phyloP scores from a whole-genome alignment of 2,113 vertebrate genomes.

The Benitochromis conjunctus region DNA sequence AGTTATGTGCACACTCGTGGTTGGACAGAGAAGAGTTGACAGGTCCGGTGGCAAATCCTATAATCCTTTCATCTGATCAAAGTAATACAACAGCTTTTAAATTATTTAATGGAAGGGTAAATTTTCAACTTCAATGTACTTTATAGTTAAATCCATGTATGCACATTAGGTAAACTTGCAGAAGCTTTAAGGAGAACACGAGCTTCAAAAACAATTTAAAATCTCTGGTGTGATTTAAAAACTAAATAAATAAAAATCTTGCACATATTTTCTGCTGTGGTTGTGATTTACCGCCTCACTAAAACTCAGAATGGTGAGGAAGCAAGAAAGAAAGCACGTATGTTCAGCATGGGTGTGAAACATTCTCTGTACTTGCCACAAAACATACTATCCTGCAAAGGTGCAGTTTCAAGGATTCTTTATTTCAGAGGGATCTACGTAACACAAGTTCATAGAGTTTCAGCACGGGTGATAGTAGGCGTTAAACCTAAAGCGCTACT shows the following conservation, averaged over 20 bases:
- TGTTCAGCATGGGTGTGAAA: background rate
- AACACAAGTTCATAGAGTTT: slow-evolving; percentile 7
- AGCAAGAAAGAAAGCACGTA: background rate
- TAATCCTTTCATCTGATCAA: slow-evolving; percentile 77
- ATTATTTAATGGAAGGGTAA: slow-evolving; percentile 65
- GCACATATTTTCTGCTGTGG: background rate
- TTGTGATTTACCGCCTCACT: background rate
- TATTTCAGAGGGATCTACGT: background rate
- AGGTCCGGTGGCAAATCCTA: slow-evolving; percentile 62
- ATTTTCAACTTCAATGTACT: slow-evolving; percentile 47
- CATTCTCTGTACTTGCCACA: background rate
- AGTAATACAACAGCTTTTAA: slow-evolving; percentile 72
- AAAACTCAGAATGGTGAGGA: background rate
- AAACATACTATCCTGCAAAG: background rate
- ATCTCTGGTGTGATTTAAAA: background rate
- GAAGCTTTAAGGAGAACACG: background rate
- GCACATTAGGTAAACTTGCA: background rate
- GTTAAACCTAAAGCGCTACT: background rate
- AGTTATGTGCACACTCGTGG: slow-evolving; percentile 22
- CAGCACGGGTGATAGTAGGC: background rate
- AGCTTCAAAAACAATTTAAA: background rate
- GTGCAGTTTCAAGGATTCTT: background rate
- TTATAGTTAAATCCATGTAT: background rate
- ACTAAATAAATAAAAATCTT: background rate
- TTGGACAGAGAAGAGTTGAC: slow-evolving; percentile 34